phyloP scores from a whole-genome alignment of 2,888 invertebrate species.

The Cephus pygmeus region DNA sequence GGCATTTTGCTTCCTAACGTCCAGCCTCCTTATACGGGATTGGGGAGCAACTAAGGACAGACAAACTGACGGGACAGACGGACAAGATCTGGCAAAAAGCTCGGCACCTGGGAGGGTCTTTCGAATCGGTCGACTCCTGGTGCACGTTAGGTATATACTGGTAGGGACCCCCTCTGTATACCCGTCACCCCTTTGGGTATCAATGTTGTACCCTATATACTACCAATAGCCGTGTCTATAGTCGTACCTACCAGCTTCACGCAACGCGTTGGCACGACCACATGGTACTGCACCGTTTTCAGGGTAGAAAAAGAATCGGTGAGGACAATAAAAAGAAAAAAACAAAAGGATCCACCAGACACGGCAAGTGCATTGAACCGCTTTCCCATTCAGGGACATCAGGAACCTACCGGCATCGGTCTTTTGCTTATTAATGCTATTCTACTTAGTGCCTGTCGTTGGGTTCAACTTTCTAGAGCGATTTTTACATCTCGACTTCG shows the following conservation, averaged over 20 bases:
- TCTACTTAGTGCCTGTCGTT: not conserved
- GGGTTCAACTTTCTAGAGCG: not conserved
- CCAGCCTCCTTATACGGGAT: constrained; percentile 23
- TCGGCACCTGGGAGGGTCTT: constrained; percentile 28
- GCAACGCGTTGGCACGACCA: not conserved
- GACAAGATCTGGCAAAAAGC: constrained; percentile 19
- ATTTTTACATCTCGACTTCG: not conserved
- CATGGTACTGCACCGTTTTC: not conserved
- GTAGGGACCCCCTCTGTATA: not conserved
- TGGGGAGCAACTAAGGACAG: constrained; percentile 9
- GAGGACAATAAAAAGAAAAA: constrained; percentile 1
- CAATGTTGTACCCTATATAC: not conserved
- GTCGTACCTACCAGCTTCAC: not conserved
- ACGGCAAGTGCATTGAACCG: constrained; percentile 40
- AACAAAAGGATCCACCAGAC: constrained; percentile 15
- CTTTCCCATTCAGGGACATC: constrained; percentile 42
- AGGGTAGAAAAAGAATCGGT: not conserved
- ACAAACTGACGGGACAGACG: constrained; percentile 4
- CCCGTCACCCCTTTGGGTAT: not conserved
- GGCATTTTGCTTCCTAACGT: constrained; percentile 11
- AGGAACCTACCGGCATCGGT: no score
- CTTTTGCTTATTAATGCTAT: not conserved
- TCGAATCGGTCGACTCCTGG: constrained; percentile 11
- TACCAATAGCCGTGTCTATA: not conserved
- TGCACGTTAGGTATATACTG: constrained; percentile 3